Conservation (phyloP, 2,113 vertebrate genomes). For the Engystomops pustulosus region DNA sequence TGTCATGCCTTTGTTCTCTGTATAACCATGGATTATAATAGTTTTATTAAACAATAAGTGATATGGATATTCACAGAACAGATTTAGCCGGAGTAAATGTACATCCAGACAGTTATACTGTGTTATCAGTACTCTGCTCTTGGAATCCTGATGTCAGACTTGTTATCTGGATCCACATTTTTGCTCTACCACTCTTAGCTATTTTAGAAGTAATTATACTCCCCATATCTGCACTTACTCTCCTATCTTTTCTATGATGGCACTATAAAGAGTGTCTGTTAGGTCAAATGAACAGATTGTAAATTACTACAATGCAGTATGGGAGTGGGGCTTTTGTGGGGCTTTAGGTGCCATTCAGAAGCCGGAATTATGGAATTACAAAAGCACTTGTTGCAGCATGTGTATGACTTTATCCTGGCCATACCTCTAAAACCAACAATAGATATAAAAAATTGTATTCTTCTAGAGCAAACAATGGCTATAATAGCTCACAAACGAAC, state of each 20-base stretch:
- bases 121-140: not conserved
- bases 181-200: not conserved
- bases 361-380: not conserved
- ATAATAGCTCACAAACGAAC: too few species aligned
- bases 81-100: not conserved
- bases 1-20: not conserved
- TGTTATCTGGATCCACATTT: not conserved
- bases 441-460: too few species aligned
- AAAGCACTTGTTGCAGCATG: not conserved
- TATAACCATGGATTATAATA: not conserved
- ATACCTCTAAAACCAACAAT: not conserved
- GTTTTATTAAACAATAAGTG: constrained; percentile 8
- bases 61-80: not conserved
- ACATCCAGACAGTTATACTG: not conserved
- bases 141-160: not conserved
- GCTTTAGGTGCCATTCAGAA: not conserved
- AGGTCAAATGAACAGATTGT: too few species aligned
- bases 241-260: not conserved
- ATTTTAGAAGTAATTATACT: not conserved
- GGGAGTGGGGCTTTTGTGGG: too few species aligned
- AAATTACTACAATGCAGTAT: not conserved
- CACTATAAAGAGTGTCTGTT: not conserved
- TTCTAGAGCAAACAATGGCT: not conserved
- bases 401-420: not conserved
- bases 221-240: not conserved